A percentile compares a stretch with the other conserved stretches of the same genome.
phyloP scores from a whole-genome alignment of 2,888 invertebrate species.

The Xestoiulus laeticollis region DNA sequence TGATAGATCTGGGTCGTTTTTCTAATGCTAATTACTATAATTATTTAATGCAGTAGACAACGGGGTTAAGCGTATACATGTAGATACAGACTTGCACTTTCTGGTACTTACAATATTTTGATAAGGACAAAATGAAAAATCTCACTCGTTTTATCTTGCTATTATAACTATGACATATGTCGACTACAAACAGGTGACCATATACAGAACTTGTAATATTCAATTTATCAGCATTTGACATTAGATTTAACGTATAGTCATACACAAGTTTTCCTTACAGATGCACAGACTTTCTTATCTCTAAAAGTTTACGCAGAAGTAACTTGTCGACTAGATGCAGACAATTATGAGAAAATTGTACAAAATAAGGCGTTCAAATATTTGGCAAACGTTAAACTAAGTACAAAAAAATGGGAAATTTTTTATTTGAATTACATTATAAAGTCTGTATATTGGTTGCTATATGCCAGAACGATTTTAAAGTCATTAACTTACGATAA shows the following conservation, averaged over 20 bases:
- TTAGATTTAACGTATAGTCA: too few species aligned
- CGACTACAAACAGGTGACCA: too few species aligned
- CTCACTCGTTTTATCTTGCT: too few species aligned
- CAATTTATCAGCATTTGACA: too few species aligned
- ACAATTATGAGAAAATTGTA: neutral
- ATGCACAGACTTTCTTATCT: too few species aligned
- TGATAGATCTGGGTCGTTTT: neutral
- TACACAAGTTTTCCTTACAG: too few species aligned
- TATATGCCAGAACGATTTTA: neutral
- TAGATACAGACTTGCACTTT: neutral
- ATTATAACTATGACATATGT: too few species aligned
- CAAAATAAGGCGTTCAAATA: neutral
- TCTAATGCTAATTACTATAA: neutral
- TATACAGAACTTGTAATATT: too few species aligned
- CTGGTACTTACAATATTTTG: too few species aligned
- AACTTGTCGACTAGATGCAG: too few species aligned
- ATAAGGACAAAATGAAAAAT: too few species aligned
- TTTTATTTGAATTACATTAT: neutral
- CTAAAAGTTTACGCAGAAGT: too few species aligned
- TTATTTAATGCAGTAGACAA: neutral
- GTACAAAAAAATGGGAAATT: neutral
- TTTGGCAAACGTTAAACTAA: neutral
- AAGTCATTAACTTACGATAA: neutral
- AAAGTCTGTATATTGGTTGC: neutral
- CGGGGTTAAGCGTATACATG: neutral